Conservation (phyloP, 2,113 vertebrate species). For the Trochalopteron elliotii region DNA sequence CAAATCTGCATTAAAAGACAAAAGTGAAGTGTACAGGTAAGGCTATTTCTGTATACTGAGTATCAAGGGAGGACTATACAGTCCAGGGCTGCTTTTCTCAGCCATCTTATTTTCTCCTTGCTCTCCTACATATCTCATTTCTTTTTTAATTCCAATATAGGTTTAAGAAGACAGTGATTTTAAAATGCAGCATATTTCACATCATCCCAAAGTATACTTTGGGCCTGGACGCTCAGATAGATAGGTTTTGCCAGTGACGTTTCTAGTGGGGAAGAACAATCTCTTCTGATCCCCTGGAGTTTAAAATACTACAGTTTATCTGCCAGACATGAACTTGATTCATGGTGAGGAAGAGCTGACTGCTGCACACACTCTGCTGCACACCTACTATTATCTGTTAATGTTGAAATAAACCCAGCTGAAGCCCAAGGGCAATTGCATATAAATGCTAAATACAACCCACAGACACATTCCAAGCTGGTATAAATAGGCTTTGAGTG, state of each 20-base stretch:
- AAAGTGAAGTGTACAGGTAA: neutral
- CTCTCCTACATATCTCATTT: neutral
- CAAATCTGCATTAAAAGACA: neutral
- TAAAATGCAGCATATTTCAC: neutral
- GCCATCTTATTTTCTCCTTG: neutral
- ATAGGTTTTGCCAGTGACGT: neutral
- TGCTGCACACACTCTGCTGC: neutral
- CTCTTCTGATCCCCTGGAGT: neutral
- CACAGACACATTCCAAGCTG: neutral
- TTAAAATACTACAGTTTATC: neutral
- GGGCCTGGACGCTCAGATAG: neutral
- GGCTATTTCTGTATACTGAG: neutral
- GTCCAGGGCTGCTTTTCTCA: neutral
- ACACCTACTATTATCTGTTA: neutral
- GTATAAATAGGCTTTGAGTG: neutral
- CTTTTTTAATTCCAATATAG: neutral
- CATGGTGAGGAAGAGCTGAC: neutral
- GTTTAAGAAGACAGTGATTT: neutral
- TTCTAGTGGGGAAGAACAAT: neutral
- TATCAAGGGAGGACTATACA: neutral
- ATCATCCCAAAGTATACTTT: neutral
- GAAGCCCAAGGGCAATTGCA: neutral
- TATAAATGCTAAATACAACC: neutral
- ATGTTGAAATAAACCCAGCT: neutral
- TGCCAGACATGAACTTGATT: neutral